Evolutionary conservation across 2,888 invertebrate genomes (phyloP), one percentile per base, ranked within the genome.

Genomic region (Sericinus montela): DNA sequence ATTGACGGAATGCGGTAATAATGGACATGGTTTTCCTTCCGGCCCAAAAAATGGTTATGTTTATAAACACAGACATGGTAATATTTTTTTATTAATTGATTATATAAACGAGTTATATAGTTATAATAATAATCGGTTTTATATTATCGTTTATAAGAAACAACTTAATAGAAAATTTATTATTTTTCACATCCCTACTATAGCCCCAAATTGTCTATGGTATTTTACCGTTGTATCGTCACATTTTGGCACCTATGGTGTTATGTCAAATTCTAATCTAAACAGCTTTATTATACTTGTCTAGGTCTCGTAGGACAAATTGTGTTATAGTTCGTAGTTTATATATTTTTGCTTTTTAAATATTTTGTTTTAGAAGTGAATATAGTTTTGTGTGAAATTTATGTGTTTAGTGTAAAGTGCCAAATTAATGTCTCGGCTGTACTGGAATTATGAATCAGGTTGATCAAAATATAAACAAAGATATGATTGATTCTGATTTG

Each of bases 391-490:
- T 54, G 64, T 71, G 61, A 78, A 81, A 75, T 70, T 79, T 70
- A 52, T 76, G 84, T 87, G 78, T 74, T 71, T 80, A 63, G 74
- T 72, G 58, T 61, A 65, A 72, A 79, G 88, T 88, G 87, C 87
- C 87, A 88, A 88, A 87, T 88, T 82, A 71, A 85, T 87, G 87
- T 80, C 68, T 80, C 69, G 66, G 62, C 67, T 62, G 63, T 65
- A 68, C 67, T 74, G 73, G 69, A 76, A 82, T 71, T 73, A 86
- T 85, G 85, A 78, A 84, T 84, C 83, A 75, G 74, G 62, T 67
- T 82, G 80, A 84, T 83, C 83, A 85, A 82, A 87, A 87, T 86
- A 86, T 84, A 88, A 86, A 88, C 87, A 86, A 88, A 85, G 86
- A 85, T 86, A 86, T 88, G 87, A 73, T 78, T 72, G 86, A 86